Percentiles rank a stretch among this genome's conserved stretches.
Evolutionary conservation across 2,113 vertebrate species (phyloP).

Genomic region (Nyctibius bracteatus): DNA sequence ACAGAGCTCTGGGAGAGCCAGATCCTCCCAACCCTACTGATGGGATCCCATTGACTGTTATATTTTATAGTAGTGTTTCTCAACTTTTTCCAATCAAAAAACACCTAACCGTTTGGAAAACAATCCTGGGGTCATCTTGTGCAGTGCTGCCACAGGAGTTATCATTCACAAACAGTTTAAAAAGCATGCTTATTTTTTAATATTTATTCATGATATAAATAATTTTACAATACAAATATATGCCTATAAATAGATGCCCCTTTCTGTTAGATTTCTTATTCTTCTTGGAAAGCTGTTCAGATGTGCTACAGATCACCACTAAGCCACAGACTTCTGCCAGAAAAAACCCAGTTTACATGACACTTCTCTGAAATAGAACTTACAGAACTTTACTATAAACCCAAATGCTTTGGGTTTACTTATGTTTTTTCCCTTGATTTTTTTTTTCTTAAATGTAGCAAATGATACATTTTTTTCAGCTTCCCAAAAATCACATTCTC

Average conservation of each 20-base stretch:
- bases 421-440: not conserved
- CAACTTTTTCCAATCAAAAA: not conserved
- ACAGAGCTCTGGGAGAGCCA: not conserved
- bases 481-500: not conserved
- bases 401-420: not conserved
- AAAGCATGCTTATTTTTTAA: not conserved
- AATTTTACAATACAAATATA: not conserved
- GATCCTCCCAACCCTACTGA: not conserved
- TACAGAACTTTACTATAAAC: not conserved
- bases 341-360: not conserved
- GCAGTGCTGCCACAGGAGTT: not conserved
- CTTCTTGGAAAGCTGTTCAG: not conserved
- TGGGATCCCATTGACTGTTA: not conserved
- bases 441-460: not conserved
- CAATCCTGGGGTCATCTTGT: not conserved
- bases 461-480: not conserved
- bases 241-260: not conserved
- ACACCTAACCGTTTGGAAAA: not conserved
- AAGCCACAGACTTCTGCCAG: not conserved
- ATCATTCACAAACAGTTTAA: not conserved
- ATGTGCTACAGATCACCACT: not conserved
- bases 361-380: not conserved
- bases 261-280: not conserved
- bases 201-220: not conserved
- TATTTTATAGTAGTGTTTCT: not conserved